Evolutionary conservation across 2,797 vertebrate genomes (phyloP).

Genomic region (Coluber constrictor): DNA sequence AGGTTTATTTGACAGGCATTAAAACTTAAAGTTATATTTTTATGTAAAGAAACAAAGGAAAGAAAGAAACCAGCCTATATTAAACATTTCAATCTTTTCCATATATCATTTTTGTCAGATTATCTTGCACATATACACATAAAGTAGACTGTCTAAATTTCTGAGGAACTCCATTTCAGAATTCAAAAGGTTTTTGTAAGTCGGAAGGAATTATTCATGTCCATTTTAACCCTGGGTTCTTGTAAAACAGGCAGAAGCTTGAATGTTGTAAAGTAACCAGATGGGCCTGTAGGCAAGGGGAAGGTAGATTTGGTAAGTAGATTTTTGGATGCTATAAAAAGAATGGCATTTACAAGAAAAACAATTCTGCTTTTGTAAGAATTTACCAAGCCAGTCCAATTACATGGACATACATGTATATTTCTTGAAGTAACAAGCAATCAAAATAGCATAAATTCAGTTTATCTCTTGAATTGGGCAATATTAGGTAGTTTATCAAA

Average conservation of each 20-base stretch:
- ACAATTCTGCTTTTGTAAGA: not conserved
- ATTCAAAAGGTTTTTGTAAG: not conserved
- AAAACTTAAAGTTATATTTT: conserved; percentile 21
- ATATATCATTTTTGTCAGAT: conserved; percentile 2
- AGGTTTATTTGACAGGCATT: conserved; percentile 26
- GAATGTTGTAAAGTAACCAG: not conserved
- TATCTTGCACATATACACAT: conserved; percentile 15
- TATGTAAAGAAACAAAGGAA: conserved; percentile 10
- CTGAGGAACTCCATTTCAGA: conserved; percentile 26
- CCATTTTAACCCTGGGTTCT: not conserved
- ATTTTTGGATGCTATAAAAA: not conserved
- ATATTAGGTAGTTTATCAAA: not conserved
- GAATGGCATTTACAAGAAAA: not conserved
- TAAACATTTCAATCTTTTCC: not conserved
- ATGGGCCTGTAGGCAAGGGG: not conserved
- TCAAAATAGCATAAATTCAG: not conserved
- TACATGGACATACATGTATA: not conserved
- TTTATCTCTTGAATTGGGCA: not conserved
- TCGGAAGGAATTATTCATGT: not conserved
- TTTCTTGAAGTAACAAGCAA: not conserved
- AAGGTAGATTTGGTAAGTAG: not conserved
- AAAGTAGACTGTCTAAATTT: conserved; percentile 26
- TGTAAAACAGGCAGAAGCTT: not conserved
- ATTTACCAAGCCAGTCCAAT: not conserved
- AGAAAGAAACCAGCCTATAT: conserved; percentile 16